These are phyloP conservation scores for Vimba vimba DNA, from an alignment of 2,113 vertebrate species.

Conservation along the genomic window DNA sequence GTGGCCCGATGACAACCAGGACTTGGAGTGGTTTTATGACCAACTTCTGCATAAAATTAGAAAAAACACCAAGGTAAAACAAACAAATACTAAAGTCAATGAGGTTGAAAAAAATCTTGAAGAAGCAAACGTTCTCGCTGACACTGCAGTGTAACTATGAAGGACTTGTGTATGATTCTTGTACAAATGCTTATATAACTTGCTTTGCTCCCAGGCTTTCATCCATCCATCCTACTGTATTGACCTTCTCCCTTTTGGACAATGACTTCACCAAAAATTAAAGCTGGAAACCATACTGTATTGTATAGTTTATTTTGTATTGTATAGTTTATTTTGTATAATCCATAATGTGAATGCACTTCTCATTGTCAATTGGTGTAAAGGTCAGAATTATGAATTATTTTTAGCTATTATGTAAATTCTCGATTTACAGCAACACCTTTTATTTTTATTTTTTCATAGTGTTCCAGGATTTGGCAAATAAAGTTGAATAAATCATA, in stretches of 20 bases:
- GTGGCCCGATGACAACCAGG: conserved; percentile 90
- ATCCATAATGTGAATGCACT: not conserved
- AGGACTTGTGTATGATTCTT: not conserved
- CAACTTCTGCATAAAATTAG: conserved; percentile 78
- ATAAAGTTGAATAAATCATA: not conserved
- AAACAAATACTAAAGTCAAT: not conserved
- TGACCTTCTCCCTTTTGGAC: not conserved
- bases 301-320: conserved; percentile 4
- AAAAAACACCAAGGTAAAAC: conserved; percentile 69
- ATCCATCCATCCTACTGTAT: not conserved
- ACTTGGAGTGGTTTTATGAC: conserved; percentile 85
- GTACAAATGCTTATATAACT: not conserved
- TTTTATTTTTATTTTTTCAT: not conserved
- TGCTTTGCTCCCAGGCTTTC: not conserved
- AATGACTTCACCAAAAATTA: not conserved
- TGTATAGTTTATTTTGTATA: conserved; percentile 6
- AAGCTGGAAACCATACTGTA: conserved; percentile 5
- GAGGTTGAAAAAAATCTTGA: not conserved
- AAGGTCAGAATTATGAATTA: not conserved
- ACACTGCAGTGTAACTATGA: conserved; percentile 33
- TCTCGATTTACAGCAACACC: not conserved
- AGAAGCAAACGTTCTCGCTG: not conserved
- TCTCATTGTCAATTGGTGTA: not conserved
- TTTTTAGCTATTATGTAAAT: too few relatives aligned
- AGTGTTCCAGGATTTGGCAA: not conserved